phyloP scores from a whole-genome alignment of 2,888 invertebrate genomes.

The Drosophila neutralis region DNA sequence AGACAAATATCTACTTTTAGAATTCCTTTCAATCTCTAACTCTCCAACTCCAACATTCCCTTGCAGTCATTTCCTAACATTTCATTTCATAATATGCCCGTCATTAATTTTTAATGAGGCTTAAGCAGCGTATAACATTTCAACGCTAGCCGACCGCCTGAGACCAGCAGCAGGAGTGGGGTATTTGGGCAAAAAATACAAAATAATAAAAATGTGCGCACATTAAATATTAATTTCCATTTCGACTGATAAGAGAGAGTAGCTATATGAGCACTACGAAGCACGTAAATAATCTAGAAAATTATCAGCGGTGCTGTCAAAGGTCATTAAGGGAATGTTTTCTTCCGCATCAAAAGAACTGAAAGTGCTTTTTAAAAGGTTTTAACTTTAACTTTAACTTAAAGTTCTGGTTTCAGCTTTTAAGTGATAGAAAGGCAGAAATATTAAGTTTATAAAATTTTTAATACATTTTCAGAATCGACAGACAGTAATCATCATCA shows the following conservation, averaged over 20 bases:
- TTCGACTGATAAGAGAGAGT: conserved; percentile 71
- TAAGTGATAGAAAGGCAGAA: background rate
- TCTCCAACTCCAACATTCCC: background rate
- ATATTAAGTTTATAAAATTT: background rate
- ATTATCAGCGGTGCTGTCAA: conserved; percentile 17
- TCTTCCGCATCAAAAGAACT: background rate
- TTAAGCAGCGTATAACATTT: conserved; percentile 80
- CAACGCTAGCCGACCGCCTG: conserved; percentile 52
- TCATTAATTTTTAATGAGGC: conserved; percentile 80
- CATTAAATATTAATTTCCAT: conserved; percentile 80
- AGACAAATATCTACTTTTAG: conserved; percentile 4
- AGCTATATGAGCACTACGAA: conserved; percentile 35
- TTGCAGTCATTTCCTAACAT: conserved; percentile 7
- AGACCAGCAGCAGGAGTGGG: background rate
- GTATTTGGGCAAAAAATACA: conserved; percentile 8
- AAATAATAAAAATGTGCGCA: conserved; percentile 68
- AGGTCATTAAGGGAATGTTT: conserved; percentile 30
- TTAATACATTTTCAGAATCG: background rate
- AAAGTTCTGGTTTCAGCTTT: background rate
- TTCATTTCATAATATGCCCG: conserved; percentile 54
- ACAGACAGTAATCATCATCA: background rate
- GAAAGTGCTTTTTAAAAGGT: background rate
- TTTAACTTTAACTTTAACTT: too few relatives aligned
- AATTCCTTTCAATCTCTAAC: conserved; percentile 4
- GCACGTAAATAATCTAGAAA: conserved; percentile 21